Percentiles rank a stretch among this genome's conserved stretches.
Conservation (phyloP, 1,140 invertebrate genomes). For the Atopsyche davidsoni region DNA sequence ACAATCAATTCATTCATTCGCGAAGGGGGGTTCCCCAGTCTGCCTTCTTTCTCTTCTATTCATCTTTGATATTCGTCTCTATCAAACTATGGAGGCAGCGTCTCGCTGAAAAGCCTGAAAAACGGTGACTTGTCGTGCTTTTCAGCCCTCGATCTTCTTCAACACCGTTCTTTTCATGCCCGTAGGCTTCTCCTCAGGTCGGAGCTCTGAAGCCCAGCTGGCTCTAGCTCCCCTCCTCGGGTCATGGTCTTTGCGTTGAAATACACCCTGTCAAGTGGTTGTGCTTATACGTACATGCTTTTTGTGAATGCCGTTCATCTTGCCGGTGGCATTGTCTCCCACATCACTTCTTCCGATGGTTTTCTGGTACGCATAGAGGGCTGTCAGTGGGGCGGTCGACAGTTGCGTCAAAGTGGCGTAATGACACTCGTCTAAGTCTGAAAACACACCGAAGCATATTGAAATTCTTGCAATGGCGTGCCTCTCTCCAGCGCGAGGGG, state of each 20-base stretch:
- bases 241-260: too few relatives aligned
- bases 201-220: too few relatives aligned
- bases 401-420: constrained; percentile 58
- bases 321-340: constrained; percentile 18
- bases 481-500: background rate
- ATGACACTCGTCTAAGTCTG: constrained; percentile 53
- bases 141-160: too few relatives aligned
- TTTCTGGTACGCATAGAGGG: constrained; percentile 53
- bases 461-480: constrained; percentile 7
- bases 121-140: too few relatives aligned
- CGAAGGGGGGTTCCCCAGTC: background rate
- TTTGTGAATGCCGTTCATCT: constrained; percentile 32
- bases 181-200: too few relatives aligned
- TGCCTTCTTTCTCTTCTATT: background rate
- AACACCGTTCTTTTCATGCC: too few relatives aligned
- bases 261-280: too few relatives aligned
- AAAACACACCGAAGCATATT: constrained; percentile 31
- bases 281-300: background rate
- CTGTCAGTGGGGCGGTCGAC: constrained; percentile 57
- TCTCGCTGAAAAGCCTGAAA: too few relatives aligned
- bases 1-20: background rate
- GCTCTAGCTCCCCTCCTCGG: too few relatives aligned
- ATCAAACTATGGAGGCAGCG: too few relatives aligned
- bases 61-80: too few relatives aligned
- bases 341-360: constrained; percentile 34